Percentiles rank a stretch among this genome's conserved stretches.
Evolutionary conservation across 2,797 vertebrate species (phyloP).

Genomic region (Myripristis murdjan): DNA sequence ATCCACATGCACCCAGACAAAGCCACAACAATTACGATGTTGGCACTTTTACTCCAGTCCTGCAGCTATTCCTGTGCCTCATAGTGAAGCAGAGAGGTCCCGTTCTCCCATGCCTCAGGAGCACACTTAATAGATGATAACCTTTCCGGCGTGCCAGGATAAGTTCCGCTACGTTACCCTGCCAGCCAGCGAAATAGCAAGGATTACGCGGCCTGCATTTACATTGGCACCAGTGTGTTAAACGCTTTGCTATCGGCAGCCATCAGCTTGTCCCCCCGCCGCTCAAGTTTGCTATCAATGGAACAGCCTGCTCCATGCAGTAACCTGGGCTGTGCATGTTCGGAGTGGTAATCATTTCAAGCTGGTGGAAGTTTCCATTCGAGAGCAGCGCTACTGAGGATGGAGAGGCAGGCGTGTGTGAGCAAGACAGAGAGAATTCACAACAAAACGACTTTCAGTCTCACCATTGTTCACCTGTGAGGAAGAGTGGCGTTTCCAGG

Average conservation of each 20-base stretch:
- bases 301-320: constrained; percentile 45
- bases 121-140: constrained; percentile 44
- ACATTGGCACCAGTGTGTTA: constrained; percentile 51
- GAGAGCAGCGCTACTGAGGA: constrained; percentile 24
- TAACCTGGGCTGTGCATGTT: constrained; percentile 32
- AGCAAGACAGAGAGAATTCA: neutral
- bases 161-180: constrained; percentile 47
- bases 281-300: constrained; percentile 47
- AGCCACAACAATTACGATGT: constrained; percentile 9
- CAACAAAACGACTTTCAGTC: neutral
- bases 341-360: constrained; percentile 58
- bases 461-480: neutral
- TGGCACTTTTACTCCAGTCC: constrained; percentile 35
- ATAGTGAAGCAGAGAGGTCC: constrained; percentile 41
- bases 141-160: constrained; percentile 45
- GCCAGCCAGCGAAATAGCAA: constrained; percentile 52
- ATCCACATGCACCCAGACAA: neutral
- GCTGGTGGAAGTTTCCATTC: constrained; percentile 63
- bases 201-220: constrained; percentile 55
- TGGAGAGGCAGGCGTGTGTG: constrained; percentile 35
- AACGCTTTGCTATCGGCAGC: constrained; percentile 54
- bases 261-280: constrained; percentile 45
- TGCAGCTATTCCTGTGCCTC: constrained; percentile 39
- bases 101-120: neutral
- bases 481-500: neutral